phyloP scores from a whole-genome alignment of 2,888 invertebrate genomes.

The Agapostemon virescens region DNA sequence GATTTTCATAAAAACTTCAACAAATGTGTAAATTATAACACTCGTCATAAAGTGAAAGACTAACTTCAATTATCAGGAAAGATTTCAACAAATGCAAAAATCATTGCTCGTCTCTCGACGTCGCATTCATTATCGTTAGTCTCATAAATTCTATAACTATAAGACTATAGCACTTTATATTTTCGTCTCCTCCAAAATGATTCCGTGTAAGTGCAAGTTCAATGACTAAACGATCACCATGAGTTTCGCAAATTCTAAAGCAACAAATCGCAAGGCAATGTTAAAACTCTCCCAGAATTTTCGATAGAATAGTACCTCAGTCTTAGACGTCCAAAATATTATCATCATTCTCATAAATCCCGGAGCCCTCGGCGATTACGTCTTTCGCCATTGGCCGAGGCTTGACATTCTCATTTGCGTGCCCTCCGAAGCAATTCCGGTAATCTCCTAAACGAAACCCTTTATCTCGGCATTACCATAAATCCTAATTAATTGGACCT shows the following conservation, averaged over 20 bases:
- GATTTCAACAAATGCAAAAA: neutral
- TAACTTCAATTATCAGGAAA: neutral
- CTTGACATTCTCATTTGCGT: conserved; percentile 30
- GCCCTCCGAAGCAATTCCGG: conserved; percentile 25
- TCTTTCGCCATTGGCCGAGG: neutral
- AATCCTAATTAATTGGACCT: conserved; percentile 48
- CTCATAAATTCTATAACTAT: conserved; percentile 14
- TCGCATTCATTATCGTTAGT: neutral
- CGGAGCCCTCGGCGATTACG: conserved; percentile 8
- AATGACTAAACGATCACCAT: neutral
- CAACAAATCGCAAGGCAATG: neutral
- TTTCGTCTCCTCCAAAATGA: conserved; percentile 18
- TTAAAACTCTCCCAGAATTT: neutral
- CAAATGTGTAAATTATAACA: neutral
- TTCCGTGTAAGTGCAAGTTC: conserved; percentile 18
- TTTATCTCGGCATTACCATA: conserved; percentile 42
- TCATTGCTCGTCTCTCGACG: neutral
- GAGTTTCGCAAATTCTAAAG: neutral
- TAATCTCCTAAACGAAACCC: conserved; percentile 42
- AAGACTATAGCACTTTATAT: conserved; percentile 11
- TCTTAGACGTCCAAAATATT: neutral
- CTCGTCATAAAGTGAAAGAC: neutral
- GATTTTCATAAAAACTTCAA: neutral
- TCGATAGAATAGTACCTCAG: too few relatives aligned
- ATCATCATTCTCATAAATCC: conserved; percentile 29